Percentiles rank a stretch among this genome's conserved stretches.
These are phyloP conservation scores for Rhagologus leucostigma DNA, from an alignment of 2,113 vertebrate genomes.

Conservation along the genomic window DNA sequence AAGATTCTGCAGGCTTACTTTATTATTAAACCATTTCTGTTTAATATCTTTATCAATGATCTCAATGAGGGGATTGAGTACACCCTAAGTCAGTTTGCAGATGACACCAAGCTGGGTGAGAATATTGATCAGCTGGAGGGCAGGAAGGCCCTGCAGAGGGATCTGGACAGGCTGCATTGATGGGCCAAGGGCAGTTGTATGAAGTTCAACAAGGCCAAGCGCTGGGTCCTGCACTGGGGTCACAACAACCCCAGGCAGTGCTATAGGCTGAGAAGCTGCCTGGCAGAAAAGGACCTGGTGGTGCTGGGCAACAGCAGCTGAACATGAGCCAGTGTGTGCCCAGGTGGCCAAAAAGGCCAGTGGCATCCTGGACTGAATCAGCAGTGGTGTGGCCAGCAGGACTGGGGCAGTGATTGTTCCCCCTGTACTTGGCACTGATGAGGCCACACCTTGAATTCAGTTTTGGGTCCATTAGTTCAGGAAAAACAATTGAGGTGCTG, in stretches of 20 bases:
- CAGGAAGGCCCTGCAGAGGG: neutral
- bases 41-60: neutral
- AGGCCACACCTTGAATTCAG: neutral
- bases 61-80: neutral
- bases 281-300: neutral
- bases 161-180: neutral
- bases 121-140: neutral
- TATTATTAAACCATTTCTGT: neutral
- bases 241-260: neutral
- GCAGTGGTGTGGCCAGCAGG: neutral
- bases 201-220: neutral
- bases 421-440: fast-evolving
- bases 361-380: neutral
- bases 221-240: neutral
- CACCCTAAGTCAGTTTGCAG: neutral
- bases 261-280: neutral
- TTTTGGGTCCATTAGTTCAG: neutral
- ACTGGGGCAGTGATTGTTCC: fast-evolving
- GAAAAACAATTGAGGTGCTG: neutral
- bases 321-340: fast-evolving
- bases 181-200: too few relatives aligned
- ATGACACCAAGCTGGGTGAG: neutral
- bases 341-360: neutral
- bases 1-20: neutral
- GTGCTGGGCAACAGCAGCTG: fast-evolving